Evolutionary conservation across 2,797 vertebrate genomes (phyloP).

Genomic region (Phoxinus dragarum): DNA sequence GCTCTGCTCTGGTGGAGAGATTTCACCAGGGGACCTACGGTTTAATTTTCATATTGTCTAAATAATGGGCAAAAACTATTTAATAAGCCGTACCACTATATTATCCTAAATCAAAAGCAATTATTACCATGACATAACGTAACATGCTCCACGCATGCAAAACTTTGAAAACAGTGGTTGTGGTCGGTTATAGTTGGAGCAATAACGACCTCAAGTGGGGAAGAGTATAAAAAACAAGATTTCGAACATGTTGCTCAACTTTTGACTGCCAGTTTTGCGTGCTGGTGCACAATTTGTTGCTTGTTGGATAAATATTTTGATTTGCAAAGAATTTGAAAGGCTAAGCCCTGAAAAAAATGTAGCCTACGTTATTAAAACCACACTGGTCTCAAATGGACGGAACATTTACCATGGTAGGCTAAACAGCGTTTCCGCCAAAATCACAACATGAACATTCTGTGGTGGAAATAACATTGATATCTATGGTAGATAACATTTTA

Average conservation of each 20-base stretch:
- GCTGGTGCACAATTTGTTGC: background rate
- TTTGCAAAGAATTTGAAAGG: background rate
- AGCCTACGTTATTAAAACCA: background rate
- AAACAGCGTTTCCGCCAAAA: background rate
- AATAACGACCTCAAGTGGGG: slow-evolving; percentile 10
- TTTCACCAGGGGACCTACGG: background rate
- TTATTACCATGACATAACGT: background rate
- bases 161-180: background rate
- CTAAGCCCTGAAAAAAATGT: background rate
- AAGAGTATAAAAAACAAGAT: background rate
- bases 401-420: background rate
- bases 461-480: background rate
- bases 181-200: background rate
- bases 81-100: background rate
- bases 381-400: background rate
- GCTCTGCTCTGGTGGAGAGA: background rate
- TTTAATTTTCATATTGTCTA: background rate
- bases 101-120: background rate
- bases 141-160: background rate
- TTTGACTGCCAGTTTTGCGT: background rate
- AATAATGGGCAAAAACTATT: background rate
- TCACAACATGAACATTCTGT: no score
- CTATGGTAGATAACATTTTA: background rate
- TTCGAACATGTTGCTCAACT: background rate
- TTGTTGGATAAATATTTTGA: background rate